Evolutionary conservation across 2,113 vertebrate genomes (phyloP), one percentile per base, ranked within the genome.

Genomic region (Xyrauchen texanus): DNA sequence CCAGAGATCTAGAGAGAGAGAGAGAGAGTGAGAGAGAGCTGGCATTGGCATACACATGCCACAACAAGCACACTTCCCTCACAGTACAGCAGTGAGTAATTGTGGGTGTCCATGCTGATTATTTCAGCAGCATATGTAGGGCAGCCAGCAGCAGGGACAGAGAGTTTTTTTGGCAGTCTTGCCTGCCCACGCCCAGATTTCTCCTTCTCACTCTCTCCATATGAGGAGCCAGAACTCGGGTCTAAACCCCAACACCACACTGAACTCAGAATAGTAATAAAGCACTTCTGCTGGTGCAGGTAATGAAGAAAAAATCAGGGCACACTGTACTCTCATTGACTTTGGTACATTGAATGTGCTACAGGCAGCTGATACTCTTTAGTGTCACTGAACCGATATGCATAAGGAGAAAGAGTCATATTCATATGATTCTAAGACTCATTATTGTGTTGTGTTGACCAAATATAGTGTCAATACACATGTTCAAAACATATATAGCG

Each of bases 91-190:
- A 15, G 58, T 51, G 78, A 58, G 45, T 75, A 42, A 71, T 51
- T 67, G 45, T 75, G 61, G 10, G 64, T 72, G 68, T 61, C 76
- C 65, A 11, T 73, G 12, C 12, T 2, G 74, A 65, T 9, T 51
- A 68, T 70, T 70, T 80, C 53, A 83, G 61, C 61, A 72, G 73
- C 47, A 73, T 72, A 83, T 72, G 73, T 72, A 80, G 78, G 82
- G 53, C 82, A 80, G 73, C 67, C 78, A 80, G 58, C 78, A 77
- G 46, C 62, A 72, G 82, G 67, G 52, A 58, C 12, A 9, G 77
- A 76, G 61, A 77, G 21, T 34, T 34, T 34, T 9, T 63, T 46
- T 79, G 70, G 49, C 65, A 70, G 61, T 70, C 72, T 62, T 5
- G 12, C 65, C 13, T 65, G 9, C 67, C 72, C 67, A 77, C 46